Conservation (phyloP, 2,888 invertebrate genomes). For the Aspidapion aeneum region DNA sequence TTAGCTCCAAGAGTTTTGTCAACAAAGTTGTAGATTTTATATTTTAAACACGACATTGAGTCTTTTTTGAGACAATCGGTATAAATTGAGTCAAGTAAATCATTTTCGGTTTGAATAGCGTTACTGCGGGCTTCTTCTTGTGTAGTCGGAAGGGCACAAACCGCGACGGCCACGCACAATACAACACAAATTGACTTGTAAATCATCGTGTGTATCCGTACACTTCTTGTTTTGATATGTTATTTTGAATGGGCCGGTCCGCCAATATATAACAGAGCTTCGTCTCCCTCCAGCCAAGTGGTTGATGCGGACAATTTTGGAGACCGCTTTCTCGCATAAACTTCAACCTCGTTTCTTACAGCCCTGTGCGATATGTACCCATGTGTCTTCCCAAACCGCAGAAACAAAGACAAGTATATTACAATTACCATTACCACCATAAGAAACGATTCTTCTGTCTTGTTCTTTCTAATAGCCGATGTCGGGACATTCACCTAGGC, state of each 20-base stretch:
- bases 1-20: slow-evolving; percentile 81
- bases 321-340: slow-evolving; percentile 50
- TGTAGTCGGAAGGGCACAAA: slow-evolving; percentile 61
- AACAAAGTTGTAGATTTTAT: slow-evolving; percentile 82
- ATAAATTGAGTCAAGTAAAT: slow-evolving; percentile 73
- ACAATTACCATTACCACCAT: not conserved
- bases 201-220: slow-evolving; percentile 42
- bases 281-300: slow-evolving; percentile 40
- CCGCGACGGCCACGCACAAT: slow-evolving; percentile 54
- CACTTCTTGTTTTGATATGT: slow-evolving; percentile 20
- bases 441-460: not conserved
- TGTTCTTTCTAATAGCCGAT: not conserved
- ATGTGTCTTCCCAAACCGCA: not conserved
- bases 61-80: slow-evolving; percentile 79
- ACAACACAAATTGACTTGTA: slow-evolving; percentile 51
- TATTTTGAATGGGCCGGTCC: slow-evolving; percentile 38
- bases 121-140: slow-evolving; percentile 53
- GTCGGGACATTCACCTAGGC: not conserved
- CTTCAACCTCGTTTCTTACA: slow-evolving; percentile 45
- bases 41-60: slow-evolving; percentile 80
- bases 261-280: slow-evolving; percentile 46
- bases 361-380: slow-evolving; percentile 41
- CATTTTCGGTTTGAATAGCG: slow-evolving; percentile 67
- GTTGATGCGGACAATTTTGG: slow-evolving; percentile 22
- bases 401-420: not conserved